These are phyloP conservation scores for Myiagra hebetior DNA, from an alignment of 2,113 vertebrate genomes.

Conservation along the genomic window DNA sequence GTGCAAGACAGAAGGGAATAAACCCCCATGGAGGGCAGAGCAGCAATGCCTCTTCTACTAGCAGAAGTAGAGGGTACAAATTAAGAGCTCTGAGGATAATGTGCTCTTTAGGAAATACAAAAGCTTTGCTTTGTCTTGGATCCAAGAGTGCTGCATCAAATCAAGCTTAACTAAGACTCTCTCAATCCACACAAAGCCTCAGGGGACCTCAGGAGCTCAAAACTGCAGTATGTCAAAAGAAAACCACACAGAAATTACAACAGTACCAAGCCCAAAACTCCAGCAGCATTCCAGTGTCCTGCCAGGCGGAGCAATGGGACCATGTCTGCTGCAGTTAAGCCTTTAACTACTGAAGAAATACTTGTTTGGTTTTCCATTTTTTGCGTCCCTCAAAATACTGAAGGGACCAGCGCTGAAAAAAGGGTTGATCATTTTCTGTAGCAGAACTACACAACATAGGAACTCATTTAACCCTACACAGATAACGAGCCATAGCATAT, in stretches of 20 bases:
- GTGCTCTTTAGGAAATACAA: neutral
- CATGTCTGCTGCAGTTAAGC: neutral
- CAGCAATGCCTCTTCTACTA: neutral
- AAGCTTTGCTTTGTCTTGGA: slow-evolving; percentile 32
- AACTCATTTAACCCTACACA: neutral
- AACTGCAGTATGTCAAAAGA: neutral
- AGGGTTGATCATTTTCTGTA: neutral
- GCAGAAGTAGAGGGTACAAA: neutral
- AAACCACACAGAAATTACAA: neutral
- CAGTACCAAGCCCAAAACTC: neutral
- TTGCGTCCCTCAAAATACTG: neutral
- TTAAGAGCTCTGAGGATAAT: neutral
- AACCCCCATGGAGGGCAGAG: neutral
- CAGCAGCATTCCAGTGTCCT: neutral
- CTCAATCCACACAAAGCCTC: neutral
- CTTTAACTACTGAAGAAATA: neutral
- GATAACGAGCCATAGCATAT: neutral
- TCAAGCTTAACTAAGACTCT: slow-evolving; percentile 35
- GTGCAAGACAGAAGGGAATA: neutral
- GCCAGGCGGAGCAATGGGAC: neutral
- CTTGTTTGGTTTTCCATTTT: neutral
- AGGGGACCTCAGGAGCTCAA: neutral
- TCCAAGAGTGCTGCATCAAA: slow-evolving; percentile 16
- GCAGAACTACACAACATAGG: neutral
- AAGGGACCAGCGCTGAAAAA: neutral